phyloP scores from a whole-genome alignment of 2,888 invertebrate genomes.

The Aleiodes leptofemur region DNA sequence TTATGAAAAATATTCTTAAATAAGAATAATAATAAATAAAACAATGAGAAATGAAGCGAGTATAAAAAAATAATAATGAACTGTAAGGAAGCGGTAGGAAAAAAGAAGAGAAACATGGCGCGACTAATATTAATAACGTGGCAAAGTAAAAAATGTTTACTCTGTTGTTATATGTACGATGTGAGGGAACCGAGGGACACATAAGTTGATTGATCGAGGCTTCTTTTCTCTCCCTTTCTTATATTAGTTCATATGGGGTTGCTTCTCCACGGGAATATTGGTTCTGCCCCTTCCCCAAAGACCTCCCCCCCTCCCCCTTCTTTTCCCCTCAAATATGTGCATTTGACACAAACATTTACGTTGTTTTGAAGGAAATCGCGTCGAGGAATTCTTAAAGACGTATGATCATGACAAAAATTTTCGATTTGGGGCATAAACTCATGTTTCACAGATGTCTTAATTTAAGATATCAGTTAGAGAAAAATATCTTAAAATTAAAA shows the following conservation, averaged over 20 bases:
- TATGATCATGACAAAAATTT: too few species aligned
- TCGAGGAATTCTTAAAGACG: too few species aligned
- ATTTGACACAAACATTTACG: background rate
- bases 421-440: too few species aligned
- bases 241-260: slow-evolving; percentile 50
- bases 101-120: slow-evolving; percentile 46
- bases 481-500: too few species aligned
- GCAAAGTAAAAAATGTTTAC: slow-evolving; percentile 72
- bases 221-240: slow-evolving; percentile 67
- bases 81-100: slow-evolving; percentile 15
- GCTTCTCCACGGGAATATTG: slow-evolving; percentile 56
- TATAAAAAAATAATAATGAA: slow-evolving; percentile 30
- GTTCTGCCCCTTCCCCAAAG: slow-evolving; percentile 63
- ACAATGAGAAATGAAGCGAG: background rate
- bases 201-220: slow-evolving; percentile 72
- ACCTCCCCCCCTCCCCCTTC: slow-evolving; percentile 36
- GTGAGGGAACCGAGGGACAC: slow-evolving; percentile 65
- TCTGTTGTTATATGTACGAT: slow-evolving; percentile 69
- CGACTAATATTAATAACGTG: slow-evolving; percentile 74
- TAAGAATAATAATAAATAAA: too few species aligned
- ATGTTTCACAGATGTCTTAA: too few species aligned
- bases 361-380: too few species aligned
- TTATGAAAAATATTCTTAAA: too few species aligned
- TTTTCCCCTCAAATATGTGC: too few species aligned
- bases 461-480: too few species aligned